A percentile compares a stretch with the other conserved stretches of the same genome.
Conservation (phyloP, 2,113 vertebrate species). For the Dipodomys ordii region DNA sequence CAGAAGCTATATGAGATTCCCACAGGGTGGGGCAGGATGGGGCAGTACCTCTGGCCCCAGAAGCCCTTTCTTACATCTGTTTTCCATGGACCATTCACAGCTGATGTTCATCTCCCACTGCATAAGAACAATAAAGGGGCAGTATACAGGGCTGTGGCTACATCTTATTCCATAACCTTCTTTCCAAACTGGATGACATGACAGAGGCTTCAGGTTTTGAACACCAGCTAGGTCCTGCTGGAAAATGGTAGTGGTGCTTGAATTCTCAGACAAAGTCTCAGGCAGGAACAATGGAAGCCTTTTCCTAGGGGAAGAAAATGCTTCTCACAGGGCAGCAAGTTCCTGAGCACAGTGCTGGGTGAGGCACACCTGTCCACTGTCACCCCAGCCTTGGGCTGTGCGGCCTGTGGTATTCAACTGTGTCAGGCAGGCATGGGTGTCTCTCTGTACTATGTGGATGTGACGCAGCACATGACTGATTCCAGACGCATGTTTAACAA, state of each 20-base stretch:
- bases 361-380: background rate
- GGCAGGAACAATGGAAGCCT: background rate
- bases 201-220: fast-evolving
- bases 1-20: slow-evolving; percentile 83
- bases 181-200: background rate
- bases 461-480: background rate
- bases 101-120: slow-evolving; percentile 70
- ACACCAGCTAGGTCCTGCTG: background rate
- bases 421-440: background rate
- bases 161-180: slow-evolving; percentile 47
- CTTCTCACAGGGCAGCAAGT: background rate
- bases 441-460: too few relatives aligned
- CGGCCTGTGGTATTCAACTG: background rate
- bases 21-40: slow-evolving; percentile 71
- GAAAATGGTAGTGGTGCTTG: background rate
- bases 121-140: slow-evolving; percentile 70
- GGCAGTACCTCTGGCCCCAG: slow-evolving; percentile 56
- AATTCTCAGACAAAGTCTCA: background rate
- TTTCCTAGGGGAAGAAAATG: background rate
- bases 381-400: background rate
- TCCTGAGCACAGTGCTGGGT: background rate
- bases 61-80: slow-evolving; percentile 77
- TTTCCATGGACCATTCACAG: slow-evolving; percentile 57
- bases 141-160: slow-evolving; percentile 35
- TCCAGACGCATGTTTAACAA: background rate